A percentile compares a stretch with the other conserved stretches of the same genome.
Conservation (phyloP, 2,888 invertebrate genomes). For the Teleiodes luculella region DNA sequence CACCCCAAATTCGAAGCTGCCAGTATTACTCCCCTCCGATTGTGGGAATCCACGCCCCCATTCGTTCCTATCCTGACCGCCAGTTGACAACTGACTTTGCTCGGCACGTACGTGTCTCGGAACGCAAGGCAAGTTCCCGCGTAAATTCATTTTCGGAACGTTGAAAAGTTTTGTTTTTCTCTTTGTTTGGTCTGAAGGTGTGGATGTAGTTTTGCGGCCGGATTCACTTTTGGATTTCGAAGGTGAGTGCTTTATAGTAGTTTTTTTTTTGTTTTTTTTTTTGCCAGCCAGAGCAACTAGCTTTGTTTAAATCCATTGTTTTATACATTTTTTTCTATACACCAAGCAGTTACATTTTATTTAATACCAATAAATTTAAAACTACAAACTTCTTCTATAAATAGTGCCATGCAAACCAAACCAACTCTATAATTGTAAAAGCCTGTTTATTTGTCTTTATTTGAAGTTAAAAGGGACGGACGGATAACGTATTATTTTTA, state of each 20-base stretch:
- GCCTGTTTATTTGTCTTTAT: too few species aligned
- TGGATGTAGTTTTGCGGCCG: neutral
- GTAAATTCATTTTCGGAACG: neutral
- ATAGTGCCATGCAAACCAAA: too few species aligned
- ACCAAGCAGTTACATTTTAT: too few species aligned
- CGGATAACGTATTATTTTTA: too few species aligned
- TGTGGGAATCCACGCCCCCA: slow-evolving; percentile 6
- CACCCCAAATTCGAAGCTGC: neutral
- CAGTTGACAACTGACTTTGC: neutral
- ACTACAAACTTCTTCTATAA: too few species aligned
- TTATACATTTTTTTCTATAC: too few species aligned
- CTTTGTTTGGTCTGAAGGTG: neutral
- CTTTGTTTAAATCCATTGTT: too few species aligned
- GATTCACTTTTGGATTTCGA: neutral
- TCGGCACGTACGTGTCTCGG: neutral
- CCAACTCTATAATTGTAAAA: too few species aligned
- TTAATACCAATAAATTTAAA: too few species aligned
- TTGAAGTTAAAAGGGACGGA: too few species aligned
- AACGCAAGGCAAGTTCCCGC: neutral
- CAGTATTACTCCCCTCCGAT: slow-evolving; percentile 4
- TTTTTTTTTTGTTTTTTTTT: neutral
- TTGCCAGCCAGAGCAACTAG: too few species aligned
- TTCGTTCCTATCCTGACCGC: neutral
- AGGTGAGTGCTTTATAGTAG: neutral
- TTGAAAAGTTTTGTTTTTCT: neutral